Evolutionary conservation across 1,140 invertebrate genomes (phyloP).

Genomic region (Rhizoglyphus robini): DNA sequence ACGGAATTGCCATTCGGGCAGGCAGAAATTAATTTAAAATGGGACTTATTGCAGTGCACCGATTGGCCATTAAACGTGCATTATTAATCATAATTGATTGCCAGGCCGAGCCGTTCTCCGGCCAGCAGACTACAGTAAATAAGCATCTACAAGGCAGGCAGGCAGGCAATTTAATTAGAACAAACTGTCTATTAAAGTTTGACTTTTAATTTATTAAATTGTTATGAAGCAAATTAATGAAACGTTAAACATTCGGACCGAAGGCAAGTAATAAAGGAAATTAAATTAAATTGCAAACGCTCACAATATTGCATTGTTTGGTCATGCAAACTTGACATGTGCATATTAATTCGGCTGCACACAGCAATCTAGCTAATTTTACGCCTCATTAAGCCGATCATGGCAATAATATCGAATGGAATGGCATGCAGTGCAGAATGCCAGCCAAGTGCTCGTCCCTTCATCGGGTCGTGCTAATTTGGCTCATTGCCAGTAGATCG

Average conservation of each 20-base stretch:
- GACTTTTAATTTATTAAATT: slow-evolving; percentile 6
- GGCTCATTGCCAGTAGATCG: too few species aligned
- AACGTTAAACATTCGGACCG: neutral
- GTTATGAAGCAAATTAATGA: neutral
- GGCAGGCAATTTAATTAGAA: slow-evolving; percentile 12
- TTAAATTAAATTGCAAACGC: slow-evolving; percentile 6
- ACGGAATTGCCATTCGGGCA: too few species aligned
- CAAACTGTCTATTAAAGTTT: slow-evolving; percentile 8
- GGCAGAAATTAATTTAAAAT: too few species aligned
- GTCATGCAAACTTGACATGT: neutral
- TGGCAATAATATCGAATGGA: neutral
- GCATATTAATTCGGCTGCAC: neutral
- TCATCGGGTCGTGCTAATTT: too few species aligned
- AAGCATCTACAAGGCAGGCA: too few species aligned
- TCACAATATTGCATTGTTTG: neutral
- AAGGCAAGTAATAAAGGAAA: neutral
- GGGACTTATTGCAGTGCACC: too few species aligned
- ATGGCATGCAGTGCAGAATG: neutral
- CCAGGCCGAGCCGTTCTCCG: neutral
- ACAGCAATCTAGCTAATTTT: slow-evolving; percentile 6
- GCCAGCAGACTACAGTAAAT: too few species aligned
- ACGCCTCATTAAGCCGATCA: slow-evolving; percentile 7
- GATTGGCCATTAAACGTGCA: neutral
- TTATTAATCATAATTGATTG: slow-evolving; percentile 13
- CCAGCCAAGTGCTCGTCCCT: neutral